A percentile compares a stretch with the other conserved stretches of the same genome.
Conservation (phyloP, 2,888 invertebrate genomes). For the Conops quadrifasciatus region DNA sequence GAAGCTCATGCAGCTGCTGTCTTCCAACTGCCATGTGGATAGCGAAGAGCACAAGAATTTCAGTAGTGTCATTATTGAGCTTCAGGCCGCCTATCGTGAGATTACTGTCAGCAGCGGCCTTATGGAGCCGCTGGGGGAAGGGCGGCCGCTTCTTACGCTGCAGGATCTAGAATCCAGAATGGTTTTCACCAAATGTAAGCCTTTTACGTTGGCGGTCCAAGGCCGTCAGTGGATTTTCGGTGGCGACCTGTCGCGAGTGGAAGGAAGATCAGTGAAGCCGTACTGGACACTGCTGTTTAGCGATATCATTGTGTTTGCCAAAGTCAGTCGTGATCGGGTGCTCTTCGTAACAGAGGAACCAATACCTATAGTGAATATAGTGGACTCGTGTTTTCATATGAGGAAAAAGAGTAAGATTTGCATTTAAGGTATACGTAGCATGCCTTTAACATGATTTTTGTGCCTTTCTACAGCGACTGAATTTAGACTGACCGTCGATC, state of each 20-base stretch:
- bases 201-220: constrained; percentile 83
- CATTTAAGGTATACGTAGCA: not conserved
- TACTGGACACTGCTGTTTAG: constrained; percentile 88
- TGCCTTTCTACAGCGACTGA: constrained; percentile 75
- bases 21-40: constrained; percentile 64
- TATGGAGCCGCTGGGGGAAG: constrained; percentile 87
- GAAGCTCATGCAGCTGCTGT: constrained; percentile 69
- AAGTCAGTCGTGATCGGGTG: constrained; percentile 85
- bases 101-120: constrained; percentile 84
- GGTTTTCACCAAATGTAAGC: constrained; percentile 91
- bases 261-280: constrained; percentile 81
- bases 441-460: not conserved
- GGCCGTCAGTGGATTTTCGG: constrained; percentile 92
- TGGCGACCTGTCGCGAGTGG: constrained; percentile 83
- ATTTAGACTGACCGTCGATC: constrained; percentile 80
- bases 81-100: constrained; percentile 77
- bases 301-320: constrained; percentile 85
- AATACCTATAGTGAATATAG: constrained; percentile 78
- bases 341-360: constrained; percentile 90
- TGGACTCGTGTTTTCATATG: constrained; percentile 85
- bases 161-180: constrained; percentile 87
- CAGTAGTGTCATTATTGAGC: constrained; percentile 62
- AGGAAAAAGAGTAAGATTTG: constrained; percentile 77
- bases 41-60: constrained; percentile 65
- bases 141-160: constrained; percentile 80